Percentiles rank a stretch among this genome's conserved stretches.
These are phyloP conservation scores for Sinhomidia bicolor DNA, from an alignment of 2,888 invertebrate species.

Conservation along the genomic window DNA sequence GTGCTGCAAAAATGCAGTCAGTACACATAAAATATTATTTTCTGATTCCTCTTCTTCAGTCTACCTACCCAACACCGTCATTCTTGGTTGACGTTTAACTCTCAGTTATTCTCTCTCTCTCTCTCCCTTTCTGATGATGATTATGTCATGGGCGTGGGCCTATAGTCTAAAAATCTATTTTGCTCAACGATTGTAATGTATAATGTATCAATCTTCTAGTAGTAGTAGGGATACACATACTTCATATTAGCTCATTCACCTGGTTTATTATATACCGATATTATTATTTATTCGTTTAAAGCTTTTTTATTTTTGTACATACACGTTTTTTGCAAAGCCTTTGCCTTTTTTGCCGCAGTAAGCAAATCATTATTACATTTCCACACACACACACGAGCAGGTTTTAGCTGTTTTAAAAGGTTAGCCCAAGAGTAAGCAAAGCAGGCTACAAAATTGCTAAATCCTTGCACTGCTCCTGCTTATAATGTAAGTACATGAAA, in stretches of 20 bases:
- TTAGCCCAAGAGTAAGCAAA: not conserved
- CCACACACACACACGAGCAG: conserved; percentile 37
- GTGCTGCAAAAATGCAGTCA: no score
- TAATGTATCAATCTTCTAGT: conserved; percentile 12
- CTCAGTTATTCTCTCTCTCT: no score
- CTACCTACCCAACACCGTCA: not conserved
- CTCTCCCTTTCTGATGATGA: conserved; percentile 23
- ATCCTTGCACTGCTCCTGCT: conserved; percentile 8
- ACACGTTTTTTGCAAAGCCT: not conserved
- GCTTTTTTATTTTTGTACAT: not conserved
- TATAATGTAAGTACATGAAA: conserved; percentile 15
- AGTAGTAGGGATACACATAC: not conserved
- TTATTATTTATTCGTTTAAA: not conserved
- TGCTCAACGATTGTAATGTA: conserved; percentile 14
- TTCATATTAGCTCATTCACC: conserved; percentile 29
- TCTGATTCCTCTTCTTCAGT: not conserved
- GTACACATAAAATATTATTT: not conserved
- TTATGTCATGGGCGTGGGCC: conserved; percentile 73
- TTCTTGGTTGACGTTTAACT: conserved; percentile 20
- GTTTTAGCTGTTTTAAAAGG: conserved; percentile 59
- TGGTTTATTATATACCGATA: not conserved
- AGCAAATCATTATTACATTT: conserved; percentile 19
- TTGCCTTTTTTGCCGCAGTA: conserved; percentile 31
- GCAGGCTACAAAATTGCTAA: conserved; percentile 3
- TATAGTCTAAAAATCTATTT: conserved; percentile 60